Evolutionary conservation across 2,888 invertebrate species (phyloP), one percentile per base, ranked within the genome.

Genomic region (Theristus sp.): DNA sequence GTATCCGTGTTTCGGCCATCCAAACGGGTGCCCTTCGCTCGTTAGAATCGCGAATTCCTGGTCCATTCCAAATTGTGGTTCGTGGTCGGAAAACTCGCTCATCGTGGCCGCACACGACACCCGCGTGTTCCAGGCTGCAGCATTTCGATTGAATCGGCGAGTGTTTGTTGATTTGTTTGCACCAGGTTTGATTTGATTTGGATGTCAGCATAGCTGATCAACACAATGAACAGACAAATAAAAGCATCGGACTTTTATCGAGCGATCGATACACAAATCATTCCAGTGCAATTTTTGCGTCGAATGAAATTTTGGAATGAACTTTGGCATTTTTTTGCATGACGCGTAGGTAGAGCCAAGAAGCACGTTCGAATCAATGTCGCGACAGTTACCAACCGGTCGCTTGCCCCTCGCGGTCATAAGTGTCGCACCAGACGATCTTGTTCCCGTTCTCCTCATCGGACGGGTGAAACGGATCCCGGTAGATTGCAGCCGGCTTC

Each of bases 401-500:
- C 10, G 38, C 20, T 17, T 49, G 6, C 59, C 65, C 66, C 62
- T 73, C 67, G 65, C 70, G 67, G 61, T 67, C 67, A 55, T 66
- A 65, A 24, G 74, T 77, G 69, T 89, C 89, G 72, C 89, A 89
- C 73, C 96, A 82, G 1, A 93, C 86, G 59, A 94, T 79, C 72
- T 85, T 84, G 78, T 91, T 88, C n/a, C n/a, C n/a, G n/a, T n/a
- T n/a, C n/a, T n/a, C n/a, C n/a, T n/a, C n/a, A 77, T 88, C 85
- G 59, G 89, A 89, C 46, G 84, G 81, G 27, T 87, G 82, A 25
- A 62, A 52, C 10, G 56, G 56, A 29, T 56, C 56, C 2, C 20
- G 28, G 80, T 86, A 96, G 66, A 94, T 82, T 60, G 91, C 89
- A n/a, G 89, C 86, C 0, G 94, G 91, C 24, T 49, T 49, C 49